Evolutionary conservation across 1,140 invertebrate species (phyloP), one percentile per base, ranked within the genome.

Genomic region (Drosophila pachea): DNA sequence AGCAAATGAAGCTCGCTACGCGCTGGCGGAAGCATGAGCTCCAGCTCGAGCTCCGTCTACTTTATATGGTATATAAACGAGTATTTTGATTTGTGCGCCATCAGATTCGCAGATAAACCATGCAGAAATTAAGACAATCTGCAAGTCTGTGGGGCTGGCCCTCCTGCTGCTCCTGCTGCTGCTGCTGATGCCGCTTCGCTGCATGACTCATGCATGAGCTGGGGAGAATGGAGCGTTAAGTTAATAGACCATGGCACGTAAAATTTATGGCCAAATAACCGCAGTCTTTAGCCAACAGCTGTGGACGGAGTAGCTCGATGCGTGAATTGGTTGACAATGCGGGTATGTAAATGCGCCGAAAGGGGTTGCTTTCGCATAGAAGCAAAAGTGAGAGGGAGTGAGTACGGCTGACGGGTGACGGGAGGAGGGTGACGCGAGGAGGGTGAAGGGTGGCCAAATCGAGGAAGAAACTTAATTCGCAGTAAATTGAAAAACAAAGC

Each of bases 1-100:
- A n/a, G 38, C 59, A 47, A 75, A 75, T 69, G 67, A 64, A 64
- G 61, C 52, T 43, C 31, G 22, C 67, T 47, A n/a, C 48, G 50
- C 52, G n/a, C 35, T 38, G 43, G 61, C 76, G 63, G 72, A 78
- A 74, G 68, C 73, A 66, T 47, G 73, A 43, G 43, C 43, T 60
- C 42, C 22, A 22, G 22, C 22, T 22, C 22, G 22, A 36, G 56
- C 47, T 22, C 54, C 33, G n/a, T 38, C 49, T 52, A 63, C 42
- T 60, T 36, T 31, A 36, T 45, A 38, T 47, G 12, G 36, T 43
- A 59, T 63, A 55, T 53, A 71, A 45, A 36, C 38, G 52, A 43
- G 48, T 68, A 81, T 81, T 79, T 79, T 79, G 76, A 79, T 79
- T 79, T 79, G 76, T 79, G 73, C 64, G 33, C 61, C 49, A 45